A percentile compares a stretch with the other conserved stretches of the same genome.
Conservation (phyloP, 1,140 invertebrate species). For the Anadara kagoshimensis region DNA sequence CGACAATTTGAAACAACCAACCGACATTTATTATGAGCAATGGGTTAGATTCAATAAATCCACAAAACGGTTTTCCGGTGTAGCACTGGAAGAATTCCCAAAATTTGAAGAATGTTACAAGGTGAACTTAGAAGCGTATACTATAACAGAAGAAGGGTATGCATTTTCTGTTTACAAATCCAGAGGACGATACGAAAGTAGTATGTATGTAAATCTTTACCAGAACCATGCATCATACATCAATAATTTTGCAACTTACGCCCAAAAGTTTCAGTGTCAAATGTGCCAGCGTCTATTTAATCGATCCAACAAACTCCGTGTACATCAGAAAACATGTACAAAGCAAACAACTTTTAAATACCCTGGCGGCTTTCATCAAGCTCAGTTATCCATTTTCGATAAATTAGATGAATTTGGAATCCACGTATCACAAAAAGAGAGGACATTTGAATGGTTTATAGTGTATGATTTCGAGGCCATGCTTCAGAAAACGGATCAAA, state of each 20-base stretch:
- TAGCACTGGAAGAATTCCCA: neutral
- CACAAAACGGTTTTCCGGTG: too few relatives aligned
- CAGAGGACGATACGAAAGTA: slow-evolving; percentile 8
- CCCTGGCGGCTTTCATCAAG: neutral
- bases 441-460: slow-evolving; percentile 20
- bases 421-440: slow-evolving; percentile 17
- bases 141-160: neutral
- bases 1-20: too few relatives aligned
- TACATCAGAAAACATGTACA: neutral
- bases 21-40: too few relatives aligned
- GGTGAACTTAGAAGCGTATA: slow-evolving; percentile 9
- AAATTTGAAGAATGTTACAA: slow-evolving; percentile 10
- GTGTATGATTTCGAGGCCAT: too few relatives aligned
- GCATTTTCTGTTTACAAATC: slow-evolving; percentile 19
- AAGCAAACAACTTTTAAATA: slow-evolving; percentile 10
- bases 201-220: too few relatives aligned
- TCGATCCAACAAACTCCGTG: slow-evolving; percentile 4
- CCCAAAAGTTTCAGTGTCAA: too few relatives aligned
- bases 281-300: too few relatives aligned
- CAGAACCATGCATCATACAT: too few relatives aligned
- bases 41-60: too few relatives aligned
- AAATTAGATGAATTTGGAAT: neutral
- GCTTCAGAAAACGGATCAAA: slow-evolving; percentile 27
- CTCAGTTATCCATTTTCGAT: slow-evolving; percentile 17
- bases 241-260: too few relatives aligned